These are phyloP conservation scores for Leguminivora glycinivorella DNA, from an alignment of 1,140 invertebrate species.

Conservation along the genomic window DNA sequence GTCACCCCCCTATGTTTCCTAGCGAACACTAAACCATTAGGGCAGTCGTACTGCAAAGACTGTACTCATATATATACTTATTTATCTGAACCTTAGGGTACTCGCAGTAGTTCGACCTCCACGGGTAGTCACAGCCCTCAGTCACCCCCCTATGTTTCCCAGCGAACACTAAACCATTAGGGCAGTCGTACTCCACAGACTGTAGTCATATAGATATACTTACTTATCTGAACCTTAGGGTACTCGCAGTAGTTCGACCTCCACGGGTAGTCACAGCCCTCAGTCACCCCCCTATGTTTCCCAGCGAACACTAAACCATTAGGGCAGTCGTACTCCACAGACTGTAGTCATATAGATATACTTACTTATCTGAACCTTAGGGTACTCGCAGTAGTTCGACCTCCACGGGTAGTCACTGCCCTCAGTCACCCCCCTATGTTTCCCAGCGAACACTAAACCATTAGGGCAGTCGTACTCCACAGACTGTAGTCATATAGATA, in stretches of 20 bases:
- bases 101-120: no score
- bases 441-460: constrained; percentile 92
- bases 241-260: constrained; percentile 91
- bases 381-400: constrained; percentile 89
- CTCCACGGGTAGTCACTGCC: constrained; percentile 94
- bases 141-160: constrained; percentile 92
- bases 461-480: constrained; percentile 82
- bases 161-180: constrained; percentile 93
- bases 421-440: constrained; percentile 92
- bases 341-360: no score
- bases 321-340: constrained; percentile 73
- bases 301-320: constrained; percentile 94
- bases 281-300: constrained; percentile 91
- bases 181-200: constrained; percentile 92
- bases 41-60: constrained; percentile 91
- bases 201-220: constrained; percentile 67
- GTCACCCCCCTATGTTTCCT: constrained; percentile 92
- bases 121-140: constrained; percentile 93
- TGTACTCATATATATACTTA: no score
- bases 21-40: constrained; percentile 93
- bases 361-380: constrained; percentile 74
- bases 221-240: constrained; percentile 74
- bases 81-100: constrained; percentile 75
- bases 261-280: constrained; percentile 94
- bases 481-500: no score